A percentile compares a stretch with the other conserved stretches of the same genome.
phyloP scores from a whole-genome alignment of 2,797 vertebrate genomes.

The Helicolenus hilgendorfi region DNA sequence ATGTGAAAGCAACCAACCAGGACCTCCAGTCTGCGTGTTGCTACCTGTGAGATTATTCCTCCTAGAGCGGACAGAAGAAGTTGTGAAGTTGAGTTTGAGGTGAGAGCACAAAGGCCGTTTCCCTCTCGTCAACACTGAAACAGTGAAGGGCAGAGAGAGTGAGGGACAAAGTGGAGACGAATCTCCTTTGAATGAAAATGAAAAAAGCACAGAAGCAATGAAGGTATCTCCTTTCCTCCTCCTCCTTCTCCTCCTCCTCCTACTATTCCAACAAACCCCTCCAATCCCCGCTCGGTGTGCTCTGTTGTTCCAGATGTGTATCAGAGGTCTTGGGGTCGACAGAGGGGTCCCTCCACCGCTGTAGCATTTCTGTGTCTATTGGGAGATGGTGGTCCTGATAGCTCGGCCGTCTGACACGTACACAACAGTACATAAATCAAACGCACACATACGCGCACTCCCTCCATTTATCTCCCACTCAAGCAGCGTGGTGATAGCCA shows the following conservation, averaged over 20 bases:
- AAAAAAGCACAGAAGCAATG: conserved; percentile 22
- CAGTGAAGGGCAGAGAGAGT: conserved; percentile 22
- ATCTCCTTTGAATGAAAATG: conserved; percentile 61
- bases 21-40: conserved; percentile 7
- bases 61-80: conserved; percentile 13
- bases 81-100: conserved; percentile 49
- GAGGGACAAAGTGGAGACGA: conserved; percentile 29
- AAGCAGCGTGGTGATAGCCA: conserved; percentile 69
- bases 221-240: conserved; percentile 22
- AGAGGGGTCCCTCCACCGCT: conserved; percentile 83
- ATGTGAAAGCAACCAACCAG: conserved; percentile 35
- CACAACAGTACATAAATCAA: conserved; percentile 92
- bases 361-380: conserved; percentile 87
- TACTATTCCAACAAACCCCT: conserved; percentile 29
- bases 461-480: conserved; percentile 84
- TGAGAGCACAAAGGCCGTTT: conserved; percentile 32
- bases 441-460: conserved; percentile 68
- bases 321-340: conserved; percentile 85
- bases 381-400: conserved; percentile 91
- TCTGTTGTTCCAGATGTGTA: conserved; percentile 89
- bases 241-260: conserved; percentile 5
- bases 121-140: conserved; percentile 12
- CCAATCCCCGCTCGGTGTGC: conserved; percentile 45
- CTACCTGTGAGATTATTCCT: conserved; percentile 39
- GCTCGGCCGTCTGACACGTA: conserved; percentile 82